Evolutionary conservation across 2,888 invertebrate species (phyloP), one percentile per base, ranked within the genome.

Genomic region (Yponomeuta plumbellus): DNA sequence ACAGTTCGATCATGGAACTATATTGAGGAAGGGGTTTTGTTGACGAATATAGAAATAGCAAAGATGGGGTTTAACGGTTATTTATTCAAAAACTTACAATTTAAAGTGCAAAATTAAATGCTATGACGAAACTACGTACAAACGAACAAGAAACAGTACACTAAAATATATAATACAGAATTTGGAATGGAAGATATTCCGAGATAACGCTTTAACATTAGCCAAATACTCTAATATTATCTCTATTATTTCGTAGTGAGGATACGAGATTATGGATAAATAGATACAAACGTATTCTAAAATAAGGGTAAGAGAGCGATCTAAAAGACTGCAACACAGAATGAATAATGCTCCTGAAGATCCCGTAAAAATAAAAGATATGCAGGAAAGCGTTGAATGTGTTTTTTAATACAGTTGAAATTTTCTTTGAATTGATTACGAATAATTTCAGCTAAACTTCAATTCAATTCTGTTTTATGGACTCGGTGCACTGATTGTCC

Each of bases 41-140:
- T 8, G 34, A 34, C 34, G 34, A 8, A 34, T 34, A 34, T 8
- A 8, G 44, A 52, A 52, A 52, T 13, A 52, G 13, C 4, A 52
- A 8, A 52, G 13, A 17, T 52, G 17, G 17, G 10, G 21, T 59
- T 59, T 72, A 71, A 21, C 67, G 64, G 75, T 67, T 69, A 81
- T 81, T 71, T 76, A 59, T 59, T 52, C 76, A 80, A 72, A 11
- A 58, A 52, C 39, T 71, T 73, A 76, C 71, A 76, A 73, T 73
- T 74, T 75, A 26, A 71, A 71, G 69, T 68, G 69, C 67, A 71
- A 71, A 73, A 71, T 74, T 76, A 76, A 74, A 75, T 75, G 76
- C 76, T 66, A 44, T 65, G 34, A 52, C 44, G 65, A 69, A 62
- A 65, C 21, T 39, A 59, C 21, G 59, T 62, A 20, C 62, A 62